These are phyloP conservation scores for Porites lobata DNA, from an alignment of 92 coral and sea anemone genomes.

Conservation along the genomic window DNA sequence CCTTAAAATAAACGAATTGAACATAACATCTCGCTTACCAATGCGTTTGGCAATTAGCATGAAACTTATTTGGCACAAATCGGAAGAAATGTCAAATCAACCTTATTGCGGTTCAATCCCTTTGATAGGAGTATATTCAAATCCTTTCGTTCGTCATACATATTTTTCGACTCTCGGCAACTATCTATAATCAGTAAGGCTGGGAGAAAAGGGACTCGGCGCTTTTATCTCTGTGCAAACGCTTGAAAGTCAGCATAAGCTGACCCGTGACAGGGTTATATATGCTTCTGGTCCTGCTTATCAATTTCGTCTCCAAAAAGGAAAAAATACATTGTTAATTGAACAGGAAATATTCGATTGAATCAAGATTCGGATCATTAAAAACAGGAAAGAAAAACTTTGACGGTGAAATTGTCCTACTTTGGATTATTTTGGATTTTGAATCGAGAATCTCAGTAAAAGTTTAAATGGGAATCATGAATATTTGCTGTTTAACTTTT, in stretches of 20 bases:
- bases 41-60: background rate
- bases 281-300: no score
- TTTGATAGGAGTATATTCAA: background rate
- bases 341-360: background rate
- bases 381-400: background rate
- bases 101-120: no score
- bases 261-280: no score
- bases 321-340: background rate
- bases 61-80: slow-evolving; percentile 5
- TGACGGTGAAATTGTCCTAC: background rate
- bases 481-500: background rate
- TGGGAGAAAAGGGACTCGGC: background rate
- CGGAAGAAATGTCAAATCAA: background rate
- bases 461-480: background rate
- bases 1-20: slow-evolving; percentile 8
- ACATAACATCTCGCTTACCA: background rate
- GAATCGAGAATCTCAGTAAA: background rate
- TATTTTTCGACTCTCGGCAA: background rate
- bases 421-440: background rate
- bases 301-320: background rate
- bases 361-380: background rate
- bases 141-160: background rate
- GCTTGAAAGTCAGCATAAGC: background rate
- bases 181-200: background rate
- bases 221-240: background rate